A percentile compares a stretch with the other conserved stretches of the same genome.
These are phyloP conservation scores for Acropora yongei DNA, from an alignment of 64 coral and sea anemone species.

Conservation along the genomic window DNA sequence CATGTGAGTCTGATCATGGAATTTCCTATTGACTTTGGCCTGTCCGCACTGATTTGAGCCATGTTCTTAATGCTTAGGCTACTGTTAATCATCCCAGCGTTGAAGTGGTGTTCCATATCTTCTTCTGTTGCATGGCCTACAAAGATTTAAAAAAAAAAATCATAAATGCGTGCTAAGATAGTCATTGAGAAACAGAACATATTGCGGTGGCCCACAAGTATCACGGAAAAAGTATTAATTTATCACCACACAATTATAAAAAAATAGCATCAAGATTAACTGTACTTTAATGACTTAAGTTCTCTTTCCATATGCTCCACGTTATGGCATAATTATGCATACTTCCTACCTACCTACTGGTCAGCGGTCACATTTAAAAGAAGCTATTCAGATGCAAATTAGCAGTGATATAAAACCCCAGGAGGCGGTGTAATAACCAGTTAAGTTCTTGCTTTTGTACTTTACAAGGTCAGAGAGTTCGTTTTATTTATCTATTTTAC, in stretches of 20 bases:
- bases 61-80: neutral
- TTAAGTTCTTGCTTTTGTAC: neutral
- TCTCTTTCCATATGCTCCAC: too few relatives aligned
- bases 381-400: neutral
- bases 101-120: conserved; percentile 24
- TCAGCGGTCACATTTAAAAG: neutral
- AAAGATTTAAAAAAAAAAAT: neutral
- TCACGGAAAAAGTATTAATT: too few relatives aligned
- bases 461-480: neutral
- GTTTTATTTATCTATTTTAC: neutral
- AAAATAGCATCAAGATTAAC: too few relatives aligned
- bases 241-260: too few relatives aligned
- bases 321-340: neutral
- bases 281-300: too few relatives aligned
- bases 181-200: neutral
- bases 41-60: too few relatives aligned
- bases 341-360: neutral
- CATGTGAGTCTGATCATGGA: too few relatives aligned
- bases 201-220: neutral
- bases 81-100: conserved; percentile 12
- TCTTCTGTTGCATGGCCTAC: conserved; percentile 7
- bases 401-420: neutral
- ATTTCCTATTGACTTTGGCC: too few relatives aligned
- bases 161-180: neutral
- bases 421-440: neutral